Percentiles rank a stretch among this genome's conserved stretches.
These are phyloP conservation scores for Phlogophora meticulosa DNA, from an alignment of 2,888 invertebrate species.

Conservation along the genomic window DNA sequence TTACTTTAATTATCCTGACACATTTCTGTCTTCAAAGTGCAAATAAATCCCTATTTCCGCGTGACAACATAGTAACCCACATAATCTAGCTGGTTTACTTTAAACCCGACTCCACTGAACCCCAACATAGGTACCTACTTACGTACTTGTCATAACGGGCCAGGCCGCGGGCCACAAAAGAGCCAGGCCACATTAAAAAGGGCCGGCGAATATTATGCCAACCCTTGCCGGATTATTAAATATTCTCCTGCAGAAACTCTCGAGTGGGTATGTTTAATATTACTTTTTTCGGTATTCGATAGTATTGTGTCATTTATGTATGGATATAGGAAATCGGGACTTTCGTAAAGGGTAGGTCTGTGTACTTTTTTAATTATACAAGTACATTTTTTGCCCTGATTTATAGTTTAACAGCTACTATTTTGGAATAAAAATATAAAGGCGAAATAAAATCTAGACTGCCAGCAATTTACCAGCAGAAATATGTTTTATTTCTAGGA, in stretches of 20 bases:
- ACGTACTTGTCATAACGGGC: slow-evolving; percentile 62
- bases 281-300: slow-evolving; percentile 67
- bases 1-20: slow-evolving; percentile 8
- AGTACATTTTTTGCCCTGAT: neutral
- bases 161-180: slow-evolving; percentile 61
- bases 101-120: slow-evolving; percentile 35
- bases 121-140: slow-evolving; percentile 41
- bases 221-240: slow-evolving; percentile 81
- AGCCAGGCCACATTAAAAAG: slow-evolving; percentile 69
- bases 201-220: slow-evolving; percentile 77
- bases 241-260: slow-evolving; percentile 71
- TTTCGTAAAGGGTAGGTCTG: slow-evolving; percentile 4
- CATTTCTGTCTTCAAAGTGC: slow-evolving; percentile 28
- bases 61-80: slow-evolving; percentile 35
- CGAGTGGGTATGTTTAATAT: slow-evolving; percentile 78
- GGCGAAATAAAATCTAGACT: neutral
- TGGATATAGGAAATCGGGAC: slow-evolving; percentile 1
- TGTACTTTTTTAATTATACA: neutral
- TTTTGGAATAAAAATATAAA: slow-evolving; percentile 9
- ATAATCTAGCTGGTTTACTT: slow-evolving; percentile 34
- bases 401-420: slow-evolving; percentile 4
- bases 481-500: slow-evolving; percentile 18
- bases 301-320: slow-evolving; percentile 47
- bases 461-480: slow-evolving; percentile 8
- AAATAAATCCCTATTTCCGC: slow-evolving; percentile 3